Conservation (phyloP, 1,140 invertebrate genomes). For the Myzus persicae region DNA sequence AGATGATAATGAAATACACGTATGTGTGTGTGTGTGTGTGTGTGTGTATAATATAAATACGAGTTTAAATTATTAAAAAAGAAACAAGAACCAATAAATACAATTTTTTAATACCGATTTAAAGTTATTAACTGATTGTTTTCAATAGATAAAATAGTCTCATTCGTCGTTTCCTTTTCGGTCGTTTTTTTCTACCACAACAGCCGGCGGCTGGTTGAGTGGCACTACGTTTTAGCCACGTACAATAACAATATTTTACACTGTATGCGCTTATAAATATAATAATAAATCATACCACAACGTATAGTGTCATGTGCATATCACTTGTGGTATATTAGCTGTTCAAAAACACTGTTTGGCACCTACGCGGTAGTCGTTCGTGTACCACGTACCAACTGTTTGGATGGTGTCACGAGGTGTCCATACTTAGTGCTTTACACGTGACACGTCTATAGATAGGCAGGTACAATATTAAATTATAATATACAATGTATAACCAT, state of each 20-base stretch:
- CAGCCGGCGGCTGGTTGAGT: neutral
- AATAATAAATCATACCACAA: neutral
- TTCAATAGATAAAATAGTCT: constrained; percentile 34
- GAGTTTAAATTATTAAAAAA: constrained; percentile 43
- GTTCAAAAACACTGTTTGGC: neutral
- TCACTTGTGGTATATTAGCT: neutral
- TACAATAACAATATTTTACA: neutral
- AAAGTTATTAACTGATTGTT: constrained; percentile 43
- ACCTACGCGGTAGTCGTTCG: neutral
- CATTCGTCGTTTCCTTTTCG: constrained; percentile 24
- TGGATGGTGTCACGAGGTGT: neutral
- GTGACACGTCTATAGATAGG: no score
- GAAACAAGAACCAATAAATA: constrained; percentile 46
- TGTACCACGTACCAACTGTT: neutral
- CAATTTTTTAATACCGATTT: constrained; percentile 46
- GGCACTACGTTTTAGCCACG: neutral
- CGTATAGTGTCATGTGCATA: neutral
- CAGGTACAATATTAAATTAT: neutral
- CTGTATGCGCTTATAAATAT: neutral
- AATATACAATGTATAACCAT: neutral
- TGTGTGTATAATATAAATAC: neutral
- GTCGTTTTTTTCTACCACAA: neutral
- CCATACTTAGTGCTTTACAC: neutral
- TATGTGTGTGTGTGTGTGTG: neutral
- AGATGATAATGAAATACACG: constrained; percentile 53